Conservation (phyloP, 2,113 vertebrate genomes). For the Ranitomeya imitator region DNA sequence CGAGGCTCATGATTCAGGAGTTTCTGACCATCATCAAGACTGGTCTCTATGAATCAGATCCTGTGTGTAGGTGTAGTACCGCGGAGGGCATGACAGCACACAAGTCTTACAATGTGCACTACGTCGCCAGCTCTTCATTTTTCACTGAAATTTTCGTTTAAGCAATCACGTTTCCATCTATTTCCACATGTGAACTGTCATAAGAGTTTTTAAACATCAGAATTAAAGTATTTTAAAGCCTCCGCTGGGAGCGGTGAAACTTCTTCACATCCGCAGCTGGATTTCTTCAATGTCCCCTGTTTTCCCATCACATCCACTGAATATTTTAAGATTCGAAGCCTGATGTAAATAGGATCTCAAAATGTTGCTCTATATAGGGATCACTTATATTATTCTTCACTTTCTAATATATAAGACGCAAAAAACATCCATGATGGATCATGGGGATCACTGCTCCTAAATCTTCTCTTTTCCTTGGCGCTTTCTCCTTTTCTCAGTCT, state of each 20-base stretch:
- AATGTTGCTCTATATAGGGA: neutral
- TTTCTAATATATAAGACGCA: too few species aligned
- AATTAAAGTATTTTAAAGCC: neutral
- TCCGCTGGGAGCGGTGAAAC: neutral
- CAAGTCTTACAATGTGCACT: neutral
- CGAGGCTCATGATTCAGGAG: too few species aligned
- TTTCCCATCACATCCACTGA: neutral
- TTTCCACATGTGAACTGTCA: conserved; percentile 6
- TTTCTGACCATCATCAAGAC: too few species aligned
- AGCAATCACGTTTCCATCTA: neutral
- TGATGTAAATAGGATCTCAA: neutral
- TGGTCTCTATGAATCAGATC: too few species aligned
- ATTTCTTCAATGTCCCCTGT: neutral
- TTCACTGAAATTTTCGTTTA: neutral
- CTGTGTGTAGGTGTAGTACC: too few species aligned
- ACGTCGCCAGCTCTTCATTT: neutral
- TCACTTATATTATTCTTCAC: too few species aligned
- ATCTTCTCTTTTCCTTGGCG: too few species aligned
- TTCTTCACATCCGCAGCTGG: neutral
- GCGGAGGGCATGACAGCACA: neutral
- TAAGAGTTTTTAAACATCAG: neutral
- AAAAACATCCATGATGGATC: too few species aligned
- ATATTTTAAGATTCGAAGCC: neutral
- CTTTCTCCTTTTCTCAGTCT: too few species aligned
- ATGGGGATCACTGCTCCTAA: too few species aligned